A percentile compares a stretch with the other conserved stretches of the same genome.
Evolutionary conservation across 1,140 invertebrate species (phyloP).

Genomic region (Batillaria attramentaria): DNA sequence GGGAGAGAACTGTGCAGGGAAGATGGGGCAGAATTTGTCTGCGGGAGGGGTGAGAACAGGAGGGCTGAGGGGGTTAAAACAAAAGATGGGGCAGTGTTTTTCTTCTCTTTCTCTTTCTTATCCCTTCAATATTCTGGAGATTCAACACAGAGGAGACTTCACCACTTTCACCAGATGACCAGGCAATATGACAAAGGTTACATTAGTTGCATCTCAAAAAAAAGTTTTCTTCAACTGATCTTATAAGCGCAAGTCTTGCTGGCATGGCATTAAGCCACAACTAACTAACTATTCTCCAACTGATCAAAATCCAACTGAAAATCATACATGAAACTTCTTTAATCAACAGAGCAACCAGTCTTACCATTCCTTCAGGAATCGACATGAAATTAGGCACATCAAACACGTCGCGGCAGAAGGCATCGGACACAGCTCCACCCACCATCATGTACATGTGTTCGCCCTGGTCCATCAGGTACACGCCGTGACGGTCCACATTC

Average conservation of each 20-base stretch:
- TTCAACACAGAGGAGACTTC: too few species aligned
- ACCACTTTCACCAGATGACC: too few species aligned
- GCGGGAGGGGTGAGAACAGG: too few species aligned
- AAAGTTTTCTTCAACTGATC: neutral
- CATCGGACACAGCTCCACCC: conserved; percentile 83
- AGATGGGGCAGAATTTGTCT: too few species aligned
- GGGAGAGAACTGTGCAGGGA: too few species aligned
- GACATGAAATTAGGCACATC: conserved; percentile 77
- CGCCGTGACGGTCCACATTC: conserved; percentile 87
- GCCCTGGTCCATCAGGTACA: conserved; percentile 92
- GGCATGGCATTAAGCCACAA: too few species aligned
- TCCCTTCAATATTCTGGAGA: too few species aligned
- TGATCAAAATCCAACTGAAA: neutral
- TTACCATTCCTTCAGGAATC: conserved; percentile 78
- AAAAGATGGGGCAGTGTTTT: too few species aligned
- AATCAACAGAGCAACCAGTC: conserved; percentile 47
- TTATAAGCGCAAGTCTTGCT: neutral
- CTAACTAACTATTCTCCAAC: neutral
- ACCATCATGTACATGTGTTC: conserved; percentile 90
- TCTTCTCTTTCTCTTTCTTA: too few species aligned
- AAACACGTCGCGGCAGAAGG: conserved; percentile 83
- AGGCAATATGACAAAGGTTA: too few species aligned
- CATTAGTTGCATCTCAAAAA: too few species aligned
- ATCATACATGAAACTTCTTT: neutral
- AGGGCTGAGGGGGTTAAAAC: too few species aligned